These are phyloP conservation scores for Lissocephala sabroskyi DNA, from an alignment of 2,888 invertebrate genomes.

Conservation along the genomic window DNA sequence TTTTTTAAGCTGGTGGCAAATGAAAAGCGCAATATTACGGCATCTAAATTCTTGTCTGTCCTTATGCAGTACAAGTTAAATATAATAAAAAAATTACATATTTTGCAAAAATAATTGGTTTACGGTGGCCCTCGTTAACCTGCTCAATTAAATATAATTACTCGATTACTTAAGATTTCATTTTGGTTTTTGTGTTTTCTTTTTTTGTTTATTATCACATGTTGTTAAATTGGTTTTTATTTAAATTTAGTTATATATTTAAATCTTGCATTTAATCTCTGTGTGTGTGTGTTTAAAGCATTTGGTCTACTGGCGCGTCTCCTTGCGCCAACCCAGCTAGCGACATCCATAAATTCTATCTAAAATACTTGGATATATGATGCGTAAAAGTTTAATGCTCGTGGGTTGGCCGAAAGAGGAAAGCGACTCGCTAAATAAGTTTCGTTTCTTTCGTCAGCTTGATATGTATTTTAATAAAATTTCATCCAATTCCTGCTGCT, in stretches of 20 bases:
- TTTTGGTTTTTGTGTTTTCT: slow-evolving; percentile 15
- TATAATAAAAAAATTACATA: no score
- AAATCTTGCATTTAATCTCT: slow-evolving; percentile 8
- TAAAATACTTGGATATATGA: slow-evolving; percentile 47
- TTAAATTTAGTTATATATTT: slow-evolving; percentile 9
- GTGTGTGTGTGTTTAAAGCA: slow-evolving; percentile 1
- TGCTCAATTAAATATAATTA: slow-evolving; percentile 44
- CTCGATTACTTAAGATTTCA: slow-evolving; percentile 34
- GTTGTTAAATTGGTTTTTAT: slow-evolving; percentile 21
- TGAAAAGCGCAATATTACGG: slow-evolving; percentile 10
- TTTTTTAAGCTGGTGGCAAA: slow-evolving; percentile 10
- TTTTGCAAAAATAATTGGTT: slow-evolving; percentile 35
- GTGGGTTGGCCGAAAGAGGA: slow-evolving; percentile 47
- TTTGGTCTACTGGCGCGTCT: slow-evolving; percentile 31
- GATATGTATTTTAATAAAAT: slow-evolving; percentile 56
- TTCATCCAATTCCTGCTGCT: slow-evolving; percentile 54
- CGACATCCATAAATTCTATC: slow-evolving; percentile 52
- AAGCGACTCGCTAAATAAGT: slow-evolving; percentile 11
- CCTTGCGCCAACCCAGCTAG: no score
- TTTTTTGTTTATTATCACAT: slow-evolving; percentile 49
- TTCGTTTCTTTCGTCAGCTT: slow-evolving; percentile 31
- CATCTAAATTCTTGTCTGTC: slow-evolving; percentile 13
- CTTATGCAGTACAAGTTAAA: no score
- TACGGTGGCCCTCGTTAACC: slow-evolving; percentile 57
- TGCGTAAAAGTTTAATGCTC: slow-evolving; percentile 21